phyloP scores from a whole-genome alignment of 1,140 invertebrate genomes.

The Caenorhabditis elegans region DNA sequence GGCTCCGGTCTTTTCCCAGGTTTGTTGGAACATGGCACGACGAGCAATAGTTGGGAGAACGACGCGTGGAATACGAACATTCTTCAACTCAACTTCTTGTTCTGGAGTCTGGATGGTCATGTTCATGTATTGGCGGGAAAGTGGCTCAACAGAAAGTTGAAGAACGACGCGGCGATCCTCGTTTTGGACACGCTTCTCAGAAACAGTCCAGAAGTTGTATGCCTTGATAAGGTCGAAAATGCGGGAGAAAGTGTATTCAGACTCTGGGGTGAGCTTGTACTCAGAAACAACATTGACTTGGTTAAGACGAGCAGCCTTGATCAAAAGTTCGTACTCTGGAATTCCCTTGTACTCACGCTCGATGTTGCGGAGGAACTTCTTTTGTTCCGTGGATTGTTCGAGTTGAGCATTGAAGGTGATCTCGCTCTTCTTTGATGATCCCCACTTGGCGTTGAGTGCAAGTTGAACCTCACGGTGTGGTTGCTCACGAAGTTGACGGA shows the following conservation, averaged over 20 bases:
- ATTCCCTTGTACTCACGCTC: constrained; percentile 12
- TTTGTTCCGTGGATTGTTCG: constrained; percentile 21
- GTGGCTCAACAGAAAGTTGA: constrained; percentile 36
- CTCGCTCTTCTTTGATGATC: constrained; percentile 34
- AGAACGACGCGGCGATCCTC: neutral
- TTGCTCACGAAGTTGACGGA: neutral
- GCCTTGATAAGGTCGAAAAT: constrained; percentile 47
- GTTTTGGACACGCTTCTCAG: neutral
- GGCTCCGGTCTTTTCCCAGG: neutral
- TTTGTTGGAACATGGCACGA: neutral
- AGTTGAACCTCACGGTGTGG: neutral
- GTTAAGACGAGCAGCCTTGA: constrained; percentile 38
- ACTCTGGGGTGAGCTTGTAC: constrained; percentile 38
- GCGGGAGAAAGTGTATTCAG: constrained; percentile 15
- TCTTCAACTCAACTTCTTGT: neutral
- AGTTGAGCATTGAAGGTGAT: constrained; percentile 11
- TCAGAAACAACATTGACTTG: constrained; percentile 15
- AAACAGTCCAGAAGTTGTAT: constrained; percentile 43
- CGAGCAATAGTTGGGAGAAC: neutral
- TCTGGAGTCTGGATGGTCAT: constrained; percentile 36
- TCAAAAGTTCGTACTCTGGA: constrained; percentile 21
- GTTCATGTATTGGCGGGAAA: constrained; percentile 31
- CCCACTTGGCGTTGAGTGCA: constrained; percentile 43
- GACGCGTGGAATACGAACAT: constrained; percentile 27
- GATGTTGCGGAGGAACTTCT: constrained; percentile 6